A percentile compares a stretch with the other conserved stretches of the same genome.
These are phyloP conservation scores for Heliothis peltigera DNA, from an alignment of 2,888 invertebrate genomes.

Conservation along the genomic window DNA sequence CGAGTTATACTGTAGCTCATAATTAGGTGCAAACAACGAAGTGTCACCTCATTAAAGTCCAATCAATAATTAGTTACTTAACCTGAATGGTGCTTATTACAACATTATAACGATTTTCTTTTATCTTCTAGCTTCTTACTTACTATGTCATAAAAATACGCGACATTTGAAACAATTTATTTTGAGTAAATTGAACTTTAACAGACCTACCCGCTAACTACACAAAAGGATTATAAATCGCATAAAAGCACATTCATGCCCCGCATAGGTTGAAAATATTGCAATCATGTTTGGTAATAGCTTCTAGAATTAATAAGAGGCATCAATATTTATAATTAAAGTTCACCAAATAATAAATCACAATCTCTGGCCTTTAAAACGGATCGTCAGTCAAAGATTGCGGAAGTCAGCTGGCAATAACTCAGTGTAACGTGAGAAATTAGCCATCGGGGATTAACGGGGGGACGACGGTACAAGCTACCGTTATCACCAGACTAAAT, in stretches of 20 bases:
- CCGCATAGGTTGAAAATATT: neutral
- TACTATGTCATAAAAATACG: neutral
- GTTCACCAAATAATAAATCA: conserved; percentile 4
- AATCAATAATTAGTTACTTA: conserved; percentile 10
- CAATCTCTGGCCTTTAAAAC: conserved; percentile 24
- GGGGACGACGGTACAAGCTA: conserved; percentile 16
- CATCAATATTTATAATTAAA: neutral
- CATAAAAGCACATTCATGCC: neutral
- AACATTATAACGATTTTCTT: neutral
- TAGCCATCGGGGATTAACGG: conserved; percentile 22
- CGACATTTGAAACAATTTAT: neutral
- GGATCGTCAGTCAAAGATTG: conserved; percentile 34
- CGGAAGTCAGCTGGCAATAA: conserved; percentile 27
- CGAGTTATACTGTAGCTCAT: conserved; percentile 13
- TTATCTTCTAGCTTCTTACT: neutral
- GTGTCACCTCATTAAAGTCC: conserved; percentile 5
- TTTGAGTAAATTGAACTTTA: neutral
- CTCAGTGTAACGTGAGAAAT: conserved; percentile 28
- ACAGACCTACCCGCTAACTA: neutral
- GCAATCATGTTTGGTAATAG: too few relatives aligned
- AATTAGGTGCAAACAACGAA: conserved; percentile 21
- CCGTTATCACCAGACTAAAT: conserved; percentile 11
- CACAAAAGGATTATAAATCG: neutral
- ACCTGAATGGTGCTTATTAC: conserved; percentile 1
- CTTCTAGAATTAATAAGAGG: too few relatives aligned